These are phyloP conservation scores for Unio pictorum DNA, from an alignment of 2,888 invertebrate species.

Conservation along the genomic window DNA sequence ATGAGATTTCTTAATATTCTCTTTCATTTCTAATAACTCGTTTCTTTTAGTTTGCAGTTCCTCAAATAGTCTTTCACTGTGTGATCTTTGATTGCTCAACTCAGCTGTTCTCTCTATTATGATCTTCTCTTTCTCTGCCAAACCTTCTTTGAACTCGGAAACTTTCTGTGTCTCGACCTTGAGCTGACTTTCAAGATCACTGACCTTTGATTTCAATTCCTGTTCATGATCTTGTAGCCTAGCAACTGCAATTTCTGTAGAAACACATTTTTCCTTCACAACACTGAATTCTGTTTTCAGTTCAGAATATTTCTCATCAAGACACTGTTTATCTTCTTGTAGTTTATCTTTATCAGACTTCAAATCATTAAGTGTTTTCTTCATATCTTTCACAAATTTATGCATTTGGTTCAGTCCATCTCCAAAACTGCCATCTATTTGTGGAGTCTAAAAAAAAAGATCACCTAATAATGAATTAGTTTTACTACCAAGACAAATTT, in stretches of 20 bases:
- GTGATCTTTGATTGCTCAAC: neutral
- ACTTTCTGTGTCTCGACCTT: no score
- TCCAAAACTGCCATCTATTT: no score
- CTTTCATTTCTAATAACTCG: slow-evolving; percentile 12
- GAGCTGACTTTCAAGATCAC: no score
- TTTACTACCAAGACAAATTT: no score
- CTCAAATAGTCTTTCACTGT: slow-evolving; percentile 1
- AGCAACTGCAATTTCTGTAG: slow-evolving; percentile 14
- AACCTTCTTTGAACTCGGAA: slow-evolving; percentile 2
- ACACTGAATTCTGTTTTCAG: slow-evolving; percentile 15
- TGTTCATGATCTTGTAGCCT: no score
- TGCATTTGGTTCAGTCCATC: no score
- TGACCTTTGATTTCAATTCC: slow-evolving; percentile 7
- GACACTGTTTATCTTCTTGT: no score
- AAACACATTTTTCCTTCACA: slow-evolving; percentile 13
- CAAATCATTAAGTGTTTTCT: neutral
- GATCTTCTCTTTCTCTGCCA: slow-evolving; percentile 7
- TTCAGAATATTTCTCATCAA: slow-evolving; percentile 3
- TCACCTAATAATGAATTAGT: no score
- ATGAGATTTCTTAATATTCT: slow-evolving; percentile 6
- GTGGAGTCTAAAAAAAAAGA: no score
- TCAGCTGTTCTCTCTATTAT: slow-evolving; percentile 7
- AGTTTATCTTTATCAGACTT: neutral
- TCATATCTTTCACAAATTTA: neutral
- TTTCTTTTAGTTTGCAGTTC: slow-evolving; percentile 14